phyloP scores from a whole-genome alignment of 1,140 invertebrate genomes.

The Ctenoplectra terminalis region DNA sequence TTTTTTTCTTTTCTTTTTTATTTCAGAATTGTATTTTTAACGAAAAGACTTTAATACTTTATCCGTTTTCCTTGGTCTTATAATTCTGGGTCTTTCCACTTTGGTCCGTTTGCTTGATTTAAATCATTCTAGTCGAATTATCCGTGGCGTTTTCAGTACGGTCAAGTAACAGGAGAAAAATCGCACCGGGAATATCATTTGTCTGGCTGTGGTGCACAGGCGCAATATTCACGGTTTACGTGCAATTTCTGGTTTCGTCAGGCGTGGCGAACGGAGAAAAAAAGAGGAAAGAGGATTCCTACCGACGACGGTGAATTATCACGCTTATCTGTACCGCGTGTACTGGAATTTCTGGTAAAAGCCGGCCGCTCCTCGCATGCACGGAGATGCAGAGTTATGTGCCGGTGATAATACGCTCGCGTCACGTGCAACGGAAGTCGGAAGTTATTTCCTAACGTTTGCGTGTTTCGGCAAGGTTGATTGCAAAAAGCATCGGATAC shows the following conservation, averaged over 20 bases:
- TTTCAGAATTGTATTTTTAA: no score
- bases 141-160: neutral
- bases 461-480: constrained; percentile 17
- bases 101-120: no score
- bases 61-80: no score
- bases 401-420: constrained; percentile 49
- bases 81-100: no score
- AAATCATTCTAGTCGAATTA: neutral
- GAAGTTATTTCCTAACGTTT: constrained; percentile 34
- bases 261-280: neutral
- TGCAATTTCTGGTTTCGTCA: constrained; percentile 52
- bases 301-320: constrained; percentile 45
- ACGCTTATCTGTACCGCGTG: constrained; percentile 43
- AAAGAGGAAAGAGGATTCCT: neutral
- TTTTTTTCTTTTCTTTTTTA: no score
- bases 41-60: no score
- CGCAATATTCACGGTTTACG: constrained; percentile 44
- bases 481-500: constrained; percentile 34
- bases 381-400: constrained; percentile 47
- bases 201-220: neutral
- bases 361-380: constrained; percentile 4
- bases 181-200: constrained; percentile 8
- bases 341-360: constrained; percentile 54
- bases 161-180: constrained; percentile 5
- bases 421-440: constrained; percentile 45